A percentile compares a stretch with the other conserved stretches of the same genome.
These are phyloP conservation scores for Dryas iulia DNA, from an alignment of 1,140 invertebrate species.

Conservation along the genomic window DNA sequence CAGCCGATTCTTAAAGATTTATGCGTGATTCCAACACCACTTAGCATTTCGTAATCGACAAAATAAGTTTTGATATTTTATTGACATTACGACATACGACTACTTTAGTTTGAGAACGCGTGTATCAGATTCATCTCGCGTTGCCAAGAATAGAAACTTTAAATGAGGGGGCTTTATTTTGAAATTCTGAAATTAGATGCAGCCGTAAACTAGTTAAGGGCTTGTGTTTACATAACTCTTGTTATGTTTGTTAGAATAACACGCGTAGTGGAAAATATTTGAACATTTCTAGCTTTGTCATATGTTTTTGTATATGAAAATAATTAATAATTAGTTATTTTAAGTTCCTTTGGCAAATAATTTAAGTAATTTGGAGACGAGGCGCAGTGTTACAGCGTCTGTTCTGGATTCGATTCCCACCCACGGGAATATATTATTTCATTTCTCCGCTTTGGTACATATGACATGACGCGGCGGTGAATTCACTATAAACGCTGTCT, in stretches of 20 bases:
- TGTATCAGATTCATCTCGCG: slow-evolving; percentile 40
- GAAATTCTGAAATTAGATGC: slow-evolving; percentile 48
- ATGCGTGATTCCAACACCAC: slow-evolving; percentile 52
- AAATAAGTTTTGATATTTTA: slow-evolving; percentile 77
- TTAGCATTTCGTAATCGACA: slow-evolving; percentile 72
- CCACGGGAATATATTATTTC: no score
- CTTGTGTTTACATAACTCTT: slow-evolving; percentile 9
- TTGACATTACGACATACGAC: slow-evolving; percentile 71
- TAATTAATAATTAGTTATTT: no score
- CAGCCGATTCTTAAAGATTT: slow-evolving; percentile 65
- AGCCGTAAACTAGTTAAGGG: slow-evolving; percentile 35
- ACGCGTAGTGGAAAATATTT: not conserved
- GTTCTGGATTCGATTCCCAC: no score
- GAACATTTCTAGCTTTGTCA: not conserved
- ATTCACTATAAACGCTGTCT: no score
- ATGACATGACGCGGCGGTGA: no score
- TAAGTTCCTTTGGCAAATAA: no score
- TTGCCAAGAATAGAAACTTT: slow-evolving; percentile 63
- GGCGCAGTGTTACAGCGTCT: no score
- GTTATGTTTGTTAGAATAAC: not conserved
- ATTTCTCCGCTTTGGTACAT: no score
- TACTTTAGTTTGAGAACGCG: slow-evolving; percentile 45
- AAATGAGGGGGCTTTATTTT: slow-evolving; percentile 67
- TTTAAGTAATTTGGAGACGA: no score
- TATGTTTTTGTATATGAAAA: not conserved